phyloP scores from a whole-genome alignment of 2,113 vertebrate genomes.

The Physeter macrocephalus region DNA sequence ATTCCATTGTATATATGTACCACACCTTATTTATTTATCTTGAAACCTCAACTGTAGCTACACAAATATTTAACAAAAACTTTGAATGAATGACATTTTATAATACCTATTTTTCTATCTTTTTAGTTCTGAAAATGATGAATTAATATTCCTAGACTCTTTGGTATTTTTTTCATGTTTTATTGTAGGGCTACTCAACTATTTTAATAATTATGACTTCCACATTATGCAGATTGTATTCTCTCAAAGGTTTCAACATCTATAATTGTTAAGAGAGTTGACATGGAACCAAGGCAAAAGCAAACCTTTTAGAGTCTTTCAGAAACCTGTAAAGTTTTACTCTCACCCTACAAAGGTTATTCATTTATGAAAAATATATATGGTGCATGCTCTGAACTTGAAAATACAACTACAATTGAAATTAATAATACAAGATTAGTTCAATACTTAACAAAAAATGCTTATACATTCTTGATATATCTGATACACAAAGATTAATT shows the following conservation, averaged over 20 bases:
- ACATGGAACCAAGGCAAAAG: neutral
- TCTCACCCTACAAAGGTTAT: neutral
- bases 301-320: neutral
- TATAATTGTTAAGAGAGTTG: neutral
- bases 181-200: neutral
- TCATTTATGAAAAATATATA: neutral
- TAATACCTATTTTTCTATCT: neutral
- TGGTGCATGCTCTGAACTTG: neutral
- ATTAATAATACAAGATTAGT: neutral
- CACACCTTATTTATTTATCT: neutral
- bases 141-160: neutral
- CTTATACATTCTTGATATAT: neutral
- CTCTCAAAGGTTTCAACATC: neutral
- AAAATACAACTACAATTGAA: neutral
- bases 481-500: neutral
- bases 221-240: neutral
- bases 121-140: neutral
- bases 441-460: neutral
- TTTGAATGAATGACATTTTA: neutral
- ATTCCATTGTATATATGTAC: too few relatives aligned
- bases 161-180: neutral
- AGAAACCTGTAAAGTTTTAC: neutral
- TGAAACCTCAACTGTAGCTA: neutral
- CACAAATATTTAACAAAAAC: neutral
- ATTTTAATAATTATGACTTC: neutral